Percentiles rank a stretch among this genome's conserved stretches.
These are phyloP conservation scores for Pseudomugil tenellus DNA, from an alignment of 2,797 vertebrate species.

Conservation along the genomic window DNA sequence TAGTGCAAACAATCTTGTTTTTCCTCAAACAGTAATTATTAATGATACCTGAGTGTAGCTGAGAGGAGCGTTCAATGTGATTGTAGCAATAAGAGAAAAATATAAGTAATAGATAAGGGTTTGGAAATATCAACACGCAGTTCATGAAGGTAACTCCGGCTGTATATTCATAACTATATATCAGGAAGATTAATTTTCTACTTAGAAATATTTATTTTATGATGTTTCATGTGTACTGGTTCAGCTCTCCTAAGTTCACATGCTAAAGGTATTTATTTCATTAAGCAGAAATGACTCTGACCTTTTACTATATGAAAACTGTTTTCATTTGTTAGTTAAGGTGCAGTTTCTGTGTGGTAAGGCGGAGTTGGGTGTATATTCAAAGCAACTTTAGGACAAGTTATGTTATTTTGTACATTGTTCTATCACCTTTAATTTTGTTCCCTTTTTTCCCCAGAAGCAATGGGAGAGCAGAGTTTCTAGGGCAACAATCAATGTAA, in stretches of 20 bases:
- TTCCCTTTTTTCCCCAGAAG: constrained; percentile 61
- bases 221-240: no score
- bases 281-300: constrained; percentile 10
- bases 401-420: constrained; percentile 63
- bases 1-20: constrained; percentile 35
- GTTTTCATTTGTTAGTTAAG: constrained; percentile 35
- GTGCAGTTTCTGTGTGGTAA: constrained; percentile 18
- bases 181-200: constrained; percentile 27
- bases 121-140: constrained; percentile 38
- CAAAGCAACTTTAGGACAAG: constrained; percentile 59
- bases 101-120: constrained; percentile 33
- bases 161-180: constrained; percentile 13
- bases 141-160: constrained; percentile 27
- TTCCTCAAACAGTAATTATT: constrained; percentile 37
- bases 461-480: constrained; percentile 70
- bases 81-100: constrained; percentile 43
- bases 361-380: constrained; percentile 49
- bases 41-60: constrained; percentile 35
- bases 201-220: constrained; percentile 26
- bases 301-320: constrained; percentile 40
- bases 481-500: constrained; percentile 83
- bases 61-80: constrained; percentile 47
- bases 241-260: constrained; percentile 5
- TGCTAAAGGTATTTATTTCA: constrained; percentile 11
- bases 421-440: constrained; percentile 77